Percentiles rank a stretch among this genome's conserved stretches.
Evolutionary conservation across 2,113 vertebrate genomes (phyloP).

Genomic region (Ardeotis arabs): DNA sequence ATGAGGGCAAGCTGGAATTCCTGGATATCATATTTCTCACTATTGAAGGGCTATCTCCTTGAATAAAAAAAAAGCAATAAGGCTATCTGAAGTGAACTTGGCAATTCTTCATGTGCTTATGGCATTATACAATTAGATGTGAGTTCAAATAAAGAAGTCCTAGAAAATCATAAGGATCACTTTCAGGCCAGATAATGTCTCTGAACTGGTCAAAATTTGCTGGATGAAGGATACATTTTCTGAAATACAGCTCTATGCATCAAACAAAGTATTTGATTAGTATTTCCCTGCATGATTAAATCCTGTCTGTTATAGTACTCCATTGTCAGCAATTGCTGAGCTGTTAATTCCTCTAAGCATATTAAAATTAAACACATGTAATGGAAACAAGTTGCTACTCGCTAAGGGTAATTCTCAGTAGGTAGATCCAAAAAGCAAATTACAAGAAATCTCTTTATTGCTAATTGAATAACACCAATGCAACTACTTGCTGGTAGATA

Average conservation of each 20-base stretch:
- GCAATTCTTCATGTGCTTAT: slow-evolving; percentile 72
- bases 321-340: background rate
- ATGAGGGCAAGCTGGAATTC: slow-evolving; percentile 69
- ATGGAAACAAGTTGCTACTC: background rate
- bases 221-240: background rate
- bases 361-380: background rate
- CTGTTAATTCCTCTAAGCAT: background rate
- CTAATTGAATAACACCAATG: background rate
- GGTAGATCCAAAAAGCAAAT: background rate
- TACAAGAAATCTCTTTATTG: background rate
- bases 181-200: background rate
- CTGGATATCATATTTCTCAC: slow-evolving; percentile 78
- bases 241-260: background rate
- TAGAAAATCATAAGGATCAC: background rate
- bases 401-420: background rate
- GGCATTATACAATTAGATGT: background rate
- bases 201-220: background rate
- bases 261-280: background rate
- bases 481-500: background rate
- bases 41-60: slow-evolving; percentile 78
- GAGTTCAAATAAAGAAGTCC: slow-evolving; percentile 6
- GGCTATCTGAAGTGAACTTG: slow-evolving; percentile 73
- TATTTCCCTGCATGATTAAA: background rate
- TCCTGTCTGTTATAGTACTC: background rate
- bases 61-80: slow-evolving; percentile 72